Conservation (phyloP, 2,888 invertebrate species). For the Leucophenga maculata region DNA sequence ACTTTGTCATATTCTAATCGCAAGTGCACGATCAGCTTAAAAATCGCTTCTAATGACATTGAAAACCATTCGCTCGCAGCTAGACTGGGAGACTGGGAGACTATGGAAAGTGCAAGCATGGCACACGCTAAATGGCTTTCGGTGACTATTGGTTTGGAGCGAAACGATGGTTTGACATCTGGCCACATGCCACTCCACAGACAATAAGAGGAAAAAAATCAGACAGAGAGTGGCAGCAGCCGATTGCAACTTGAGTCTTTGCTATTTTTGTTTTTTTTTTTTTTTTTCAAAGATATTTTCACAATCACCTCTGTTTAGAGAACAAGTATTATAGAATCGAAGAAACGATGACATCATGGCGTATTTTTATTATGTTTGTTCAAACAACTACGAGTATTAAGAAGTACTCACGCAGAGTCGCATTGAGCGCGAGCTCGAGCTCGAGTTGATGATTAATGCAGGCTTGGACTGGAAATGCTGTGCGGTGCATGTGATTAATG, state of each 20-base stretch:
- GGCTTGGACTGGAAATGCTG: neutral
- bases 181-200: neutral
- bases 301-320: no score
- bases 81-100: neutral
- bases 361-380: constrained; percentile 7
- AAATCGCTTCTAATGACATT: no score
- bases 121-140: neutral
- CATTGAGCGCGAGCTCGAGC: neutral
- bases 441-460: neutral
- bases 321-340: constrained; percentile 1
- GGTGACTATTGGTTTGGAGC: neutral
- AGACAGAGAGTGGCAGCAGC: neutral
- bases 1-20: neutral
- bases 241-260: neutral
- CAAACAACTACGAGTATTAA: constrained; percentile 10
- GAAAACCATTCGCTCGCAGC: no score
- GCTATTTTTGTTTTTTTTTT: neutral
- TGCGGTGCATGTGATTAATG: neutral
- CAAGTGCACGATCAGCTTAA: neutral
- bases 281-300: no score
- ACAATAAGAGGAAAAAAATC: neutral
- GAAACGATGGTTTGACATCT: neutral
- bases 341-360: constrained; percentile 20
- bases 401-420: constrained; percentile 3
- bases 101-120: neutral